Evolutionary conservation across 2,888 invertebrate genomes (phyloP).

Genomic region (Trichopoda pennipes): DNA sequence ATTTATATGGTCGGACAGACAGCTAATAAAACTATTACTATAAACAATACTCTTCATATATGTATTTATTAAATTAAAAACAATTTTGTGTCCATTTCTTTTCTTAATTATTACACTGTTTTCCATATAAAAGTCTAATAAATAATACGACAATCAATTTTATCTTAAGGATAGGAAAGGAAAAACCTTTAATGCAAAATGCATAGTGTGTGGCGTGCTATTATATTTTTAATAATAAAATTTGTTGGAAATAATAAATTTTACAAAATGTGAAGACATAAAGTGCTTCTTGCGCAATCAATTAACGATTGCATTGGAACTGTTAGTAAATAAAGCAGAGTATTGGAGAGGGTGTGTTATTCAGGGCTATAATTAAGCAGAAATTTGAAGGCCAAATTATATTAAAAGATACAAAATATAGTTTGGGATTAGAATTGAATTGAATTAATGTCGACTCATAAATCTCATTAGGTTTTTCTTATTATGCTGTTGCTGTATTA

Average conservation of each 20-base stretch:
- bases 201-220: neutral
- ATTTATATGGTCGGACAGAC: no score
- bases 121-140: constrained; percentile 32
- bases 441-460: constrained; percentile 78
- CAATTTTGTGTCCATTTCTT: neutral
- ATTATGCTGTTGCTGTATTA: constrained; percentile 18
- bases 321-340: constrained; percentile 16
- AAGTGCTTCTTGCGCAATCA: constrained; percentile 73
- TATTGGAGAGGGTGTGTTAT: constrained; percentile 16
- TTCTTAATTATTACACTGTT: constrained; percentile 13
- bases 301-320: constrained; percentile 77
- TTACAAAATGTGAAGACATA: constrained; percentile 61
- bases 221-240: constrained; percentile 40
- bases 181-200: constrained; percentile 42
- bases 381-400: constrained; percentile 51
- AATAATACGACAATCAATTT: constrained; percentile 41
- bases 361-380: constrained; percentile 58
- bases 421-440: constrained; percentile 67
- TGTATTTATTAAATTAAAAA: no score
- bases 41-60: no score
- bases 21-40: no score
- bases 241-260: constrained; percentile 60
- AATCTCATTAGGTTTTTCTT: constrained; percentile 73
- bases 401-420: constrained; percentile 64
- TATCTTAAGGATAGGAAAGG: constrained; percentile 34